Conservation (phyloP, 2,797 vertebrate species). For the Protosalanx chinensis region DNA sequence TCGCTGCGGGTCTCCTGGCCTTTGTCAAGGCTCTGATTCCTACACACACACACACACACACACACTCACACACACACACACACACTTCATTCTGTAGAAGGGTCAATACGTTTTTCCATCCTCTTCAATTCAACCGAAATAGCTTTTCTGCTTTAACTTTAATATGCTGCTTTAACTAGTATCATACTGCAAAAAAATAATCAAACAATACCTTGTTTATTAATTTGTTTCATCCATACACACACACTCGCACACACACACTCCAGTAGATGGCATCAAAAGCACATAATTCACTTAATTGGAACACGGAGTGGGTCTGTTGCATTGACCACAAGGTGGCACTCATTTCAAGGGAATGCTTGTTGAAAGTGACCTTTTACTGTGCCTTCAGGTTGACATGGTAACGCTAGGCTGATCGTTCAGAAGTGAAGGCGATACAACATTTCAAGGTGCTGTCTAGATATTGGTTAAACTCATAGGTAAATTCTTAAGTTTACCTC, state of each 20-base stretch:
- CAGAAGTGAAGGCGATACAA: background rate
- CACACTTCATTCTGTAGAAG: background rate
- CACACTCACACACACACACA: slow-evolving; percentile 7
- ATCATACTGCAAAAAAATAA: background rate
- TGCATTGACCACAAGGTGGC: slow-evolving; percentile 48
- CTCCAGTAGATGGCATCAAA: slow-evolving; percentile 38
- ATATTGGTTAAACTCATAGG: too few relatives aligned
- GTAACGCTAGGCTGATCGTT: slow-evolving; percentile 35
- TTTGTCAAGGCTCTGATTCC: slow-evolving; percentile 38
- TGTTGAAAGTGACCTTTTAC: slow-evolving; percentile 1
- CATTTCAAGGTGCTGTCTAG: background rate
- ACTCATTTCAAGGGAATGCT: slow-evolving; percentile 43
- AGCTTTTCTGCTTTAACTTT: background rate
- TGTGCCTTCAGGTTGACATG: slow-evolving; percentile 44
- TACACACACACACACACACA: background rate
- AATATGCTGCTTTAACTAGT: background rate
- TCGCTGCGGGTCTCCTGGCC: slow-evolving; percentile 48
- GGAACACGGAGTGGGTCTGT: background rate
- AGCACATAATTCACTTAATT: slow-evolving; percentile 7
- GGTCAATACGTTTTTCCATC: background rate
- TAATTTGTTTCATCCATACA: background rate
- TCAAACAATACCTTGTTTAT: background rate
- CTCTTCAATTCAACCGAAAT: background rate
- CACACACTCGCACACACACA: slow-evolving; percentile 1
- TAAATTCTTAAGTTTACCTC: too few relatives aligned